A percentile compares a stretch with the other conserved stretches of the same genome.
These are phyloP conservation scores for Scaptomyza parva DNA, from an alignment of 2,888 invertebrate species.

Conservation along the genomic window DNA sequence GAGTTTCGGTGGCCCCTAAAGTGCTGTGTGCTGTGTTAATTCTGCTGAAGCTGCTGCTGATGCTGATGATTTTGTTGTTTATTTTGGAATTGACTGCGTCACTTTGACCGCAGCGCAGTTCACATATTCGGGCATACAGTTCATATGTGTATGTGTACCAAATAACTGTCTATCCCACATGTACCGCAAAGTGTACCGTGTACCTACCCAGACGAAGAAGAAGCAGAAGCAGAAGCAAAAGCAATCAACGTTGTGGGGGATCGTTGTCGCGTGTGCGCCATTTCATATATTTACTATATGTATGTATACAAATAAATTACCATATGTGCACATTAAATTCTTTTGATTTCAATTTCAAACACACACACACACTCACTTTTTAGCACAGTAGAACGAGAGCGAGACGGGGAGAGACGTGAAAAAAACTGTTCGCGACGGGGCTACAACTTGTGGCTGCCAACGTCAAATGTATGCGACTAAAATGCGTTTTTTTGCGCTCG, in stretches of 20 bases:
- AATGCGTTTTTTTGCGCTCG: constrained; percentile 49
- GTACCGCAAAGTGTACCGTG: not conserved
- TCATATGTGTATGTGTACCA: not conserved
- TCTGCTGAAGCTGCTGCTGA: no score
- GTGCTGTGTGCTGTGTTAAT: constrained; percentile 35
- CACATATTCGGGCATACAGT: no score
- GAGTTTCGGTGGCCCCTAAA: constrained; percentile 47
- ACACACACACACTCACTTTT: constrained; percentile 8
- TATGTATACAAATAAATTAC: not conserved
- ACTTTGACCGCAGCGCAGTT: constrained; percentile 32
- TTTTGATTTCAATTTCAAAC: constrained; percentile 28
- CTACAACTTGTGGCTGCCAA: constrained; percentile 73
- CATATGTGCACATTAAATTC: constrained; percentile 24
- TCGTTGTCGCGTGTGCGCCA: constrained; percentile 52
- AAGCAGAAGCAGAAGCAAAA: constrained; percentile 23
- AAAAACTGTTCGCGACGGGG: constrained; percentile 30
- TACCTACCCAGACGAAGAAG: constrained; percentile 39
- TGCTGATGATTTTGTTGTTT: constrained; percentile 57
- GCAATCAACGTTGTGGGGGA: constrained; percentile 53
- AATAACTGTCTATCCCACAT: not conserved
- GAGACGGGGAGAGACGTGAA: not conserved
- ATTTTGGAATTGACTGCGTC: constrained; percentile 54
- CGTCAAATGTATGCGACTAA: constrained; percentile 58
- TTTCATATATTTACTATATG: constrained; percentile 26
- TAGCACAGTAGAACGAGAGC: no score